Conservation (phyloP, 2,113 vertebrate genomes). For the Dicentrarchus labrax region DNA sequence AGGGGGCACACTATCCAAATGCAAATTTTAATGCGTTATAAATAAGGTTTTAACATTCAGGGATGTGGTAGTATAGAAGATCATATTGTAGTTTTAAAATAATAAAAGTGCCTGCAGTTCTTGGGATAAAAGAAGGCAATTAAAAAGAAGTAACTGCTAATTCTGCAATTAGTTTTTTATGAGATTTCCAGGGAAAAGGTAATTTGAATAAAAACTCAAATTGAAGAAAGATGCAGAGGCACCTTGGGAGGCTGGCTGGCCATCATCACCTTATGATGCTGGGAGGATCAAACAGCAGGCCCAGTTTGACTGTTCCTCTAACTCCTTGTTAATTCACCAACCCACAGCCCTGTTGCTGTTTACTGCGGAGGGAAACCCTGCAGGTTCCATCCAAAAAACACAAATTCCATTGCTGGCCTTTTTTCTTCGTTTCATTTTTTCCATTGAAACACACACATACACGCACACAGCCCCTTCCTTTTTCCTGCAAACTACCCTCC, state of each 20-base stretch:
- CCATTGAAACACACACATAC: constrained; percentile 77
- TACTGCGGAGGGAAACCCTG: constrained; percentile 90
- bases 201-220: constrained; percentile 31
- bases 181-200: constrained; percentile 54
- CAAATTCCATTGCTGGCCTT: constrained; percentile 83
- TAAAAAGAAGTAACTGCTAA: constrained; percentile 26
- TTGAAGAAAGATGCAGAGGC: constrained; percentile 22
- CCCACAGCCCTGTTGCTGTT: constrained; percentile 86
- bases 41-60: not conserved
- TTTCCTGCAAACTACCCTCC: constrained; percentile 76
- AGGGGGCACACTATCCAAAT: not conserved
- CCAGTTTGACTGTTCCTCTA: constrained; percentile 48
- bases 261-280: constrained; percentile 39
- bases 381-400: constrained; percentile 82
- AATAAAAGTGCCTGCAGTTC: not conserved
- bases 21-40: not conserved
- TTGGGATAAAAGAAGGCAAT: not conserved
- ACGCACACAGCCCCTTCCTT: constrained; percentile 70
- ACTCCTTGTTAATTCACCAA: constrained; percentile 73
- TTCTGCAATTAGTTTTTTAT: constrained; percentile 49
- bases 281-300: constrained; percentile 67
- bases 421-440: constrained; percentile 86
- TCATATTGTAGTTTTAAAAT: not conserved
- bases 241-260: constrained; percentile 19
- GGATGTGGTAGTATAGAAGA: not conserved